A percentile compares a stretch with the other conserved stretches of the same genome.
Evolutionary conservation across 2,797 vertebrate genomes (phyloP).

Genomic region (Syngnathus acus): DNA sequence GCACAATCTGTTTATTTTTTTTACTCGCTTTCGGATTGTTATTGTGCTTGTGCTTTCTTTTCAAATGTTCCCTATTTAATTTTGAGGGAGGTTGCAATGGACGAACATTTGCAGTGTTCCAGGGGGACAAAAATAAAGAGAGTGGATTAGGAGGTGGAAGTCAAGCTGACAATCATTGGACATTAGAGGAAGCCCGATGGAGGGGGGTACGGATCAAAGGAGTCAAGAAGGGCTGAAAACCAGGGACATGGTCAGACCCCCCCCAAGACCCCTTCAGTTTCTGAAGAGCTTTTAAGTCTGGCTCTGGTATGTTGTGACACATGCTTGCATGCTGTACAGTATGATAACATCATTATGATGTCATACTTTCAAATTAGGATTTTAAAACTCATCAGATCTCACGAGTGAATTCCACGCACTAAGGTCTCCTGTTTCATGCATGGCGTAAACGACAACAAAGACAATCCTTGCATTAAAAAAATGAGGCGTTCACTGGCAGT

Average conservation of each 20-base stretch:
- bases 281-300: conserved; percentile 50
- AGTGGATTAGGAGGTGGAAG: conserved; percentile 51
- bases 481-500: not conserved
- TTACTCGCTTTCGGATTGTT: too few relatives aligned
- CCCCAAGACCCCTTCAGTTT: conserved; percentile 28
- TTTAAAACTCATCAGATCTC: too few relatives aligned
- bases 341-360: not conserved
- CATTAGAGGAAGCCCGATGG: conserved; percentile 38
- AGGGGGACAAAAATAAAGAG: conserved; percentile 51
- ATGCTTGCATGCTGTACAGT: conserved; percentile 35
- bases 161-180: conserved; percentile 50
- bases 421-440: too few relatives aligned
- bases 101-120: too few relatives aligned
- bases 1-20: too few relatives aligned
- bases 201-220: conserved; percentile 52
- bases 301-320: conserved; percentile 38
- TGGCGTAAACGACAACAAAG: not conserved
- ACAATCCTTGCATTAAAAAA: not conserved
- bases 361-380: too few relatives aligned
- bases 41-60: too few relatives aligned
- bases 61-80: too few relatives aligned
- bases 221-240: conserved; percentile 27
- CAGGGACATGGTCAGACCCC: conserved; percentile 42
- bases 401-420: too few relatives aligned
- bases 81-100: too few relatives aligned